These are phyloP conservation scores for Pseudomyrmex dendroicus DNA, from an alignment of 1,140 invertebrate species.

Conservation along the genomic window DNA sequence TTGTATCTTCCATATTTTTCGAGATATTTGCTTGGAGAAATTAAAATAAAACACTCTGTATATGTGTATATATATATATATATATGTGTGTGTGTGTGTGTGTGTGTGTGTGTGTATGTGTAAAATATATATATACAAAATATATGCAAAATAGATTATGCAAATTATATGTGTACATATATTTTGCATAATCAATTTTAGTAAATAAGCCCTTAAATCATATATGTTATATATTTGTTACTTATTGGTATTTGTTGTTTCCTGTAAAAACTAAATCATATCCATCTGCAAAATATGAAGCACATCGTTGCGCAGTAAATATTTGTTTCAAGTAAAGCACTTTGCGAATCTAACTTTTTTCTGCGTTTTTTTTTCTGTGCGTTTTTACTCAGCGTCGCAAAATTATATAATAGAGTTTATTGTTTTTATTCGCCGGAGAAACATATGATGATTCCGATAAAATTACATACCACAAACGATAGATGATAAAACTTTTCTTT, in stretches of 20 bases:
- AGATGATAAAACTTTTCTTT: conserved; percentile 34
- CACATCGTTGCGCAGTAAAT: conserved; percentile 19
- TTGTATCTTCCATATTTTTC: no score
- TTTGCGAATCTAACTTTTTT: conserved; percentile 1
- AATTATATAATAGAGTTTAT: conserved; percentile 36
- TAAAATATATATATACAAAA: no score
- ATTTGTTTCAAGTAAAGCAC: not conserved
- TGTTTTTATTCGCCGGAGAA: conserved; percentile 21
- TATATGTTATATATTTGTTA: not conserved
- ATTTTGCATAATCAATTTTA: conserved; percentile 13
- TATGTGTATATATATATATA: no score
- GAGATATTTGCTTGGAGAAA: no score
- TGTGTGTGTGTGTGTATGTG: no score
- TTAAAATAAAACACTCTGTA: no score
- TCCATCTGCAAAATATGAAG: not conserved
- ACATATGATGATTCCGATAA: not conserved
- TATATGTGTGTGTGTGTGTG: no score
- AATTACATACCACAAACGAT: conserved; percentile 5
- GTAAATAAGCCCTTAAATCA: not conserved
- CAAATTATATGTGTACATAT: no score
- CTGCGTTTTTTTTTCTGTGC: not conserved
- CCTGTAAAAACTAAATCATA: conserved; percentile 11
- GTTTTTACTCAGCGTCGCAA: not conserved
- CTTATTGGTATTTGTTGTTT: not conserved
- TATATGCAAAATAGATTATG: no score